These are phyloP conservation scores for Phocoena phocoena DNA, from an alignment of 2,113 vertebrate genomes.

Conservation along the genomic window DNA sequence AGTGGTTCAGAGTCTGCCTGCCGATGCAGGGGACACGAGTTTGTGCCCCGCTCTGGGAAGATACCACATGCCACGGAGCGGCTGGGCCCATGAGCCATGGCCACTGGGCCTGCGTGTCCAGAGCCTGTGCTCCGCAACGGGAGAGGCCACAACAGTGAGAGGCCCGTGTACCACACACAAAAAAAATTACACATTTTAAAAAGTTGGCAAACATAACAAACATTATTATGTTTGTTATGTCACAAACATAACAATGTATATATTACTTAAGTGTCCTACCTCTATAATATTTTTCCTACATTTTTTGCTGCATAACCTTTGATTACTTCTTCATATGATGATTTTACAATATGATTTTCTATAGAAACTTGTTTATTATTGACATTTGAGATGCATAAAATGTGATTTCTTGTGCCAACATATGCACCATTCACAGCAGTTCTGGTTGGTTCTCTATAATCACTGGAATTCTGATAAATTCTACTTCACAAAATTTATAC, in stretches of 20 bases:
- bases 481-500: not conserved
- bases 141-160: too few species aligned
- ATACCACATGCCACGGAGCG: too few species aligned
- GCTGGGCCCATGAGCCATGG: too few species aligned
- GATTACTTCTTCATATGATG: not conserved
- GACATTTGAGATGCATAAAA: not conserved
- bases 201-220: not conserved
- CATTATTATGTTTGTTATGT: too few species aligned
- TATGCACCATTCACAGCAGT: fast-evolving
- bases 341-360: not conserved
- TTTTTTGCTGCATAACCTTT: not conserved
- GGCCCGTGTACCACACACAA: too few species aligned
- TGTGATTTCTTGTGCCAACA: not conserved
- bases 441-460: not conserved
- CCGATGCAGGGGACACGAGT: too few species aligned
- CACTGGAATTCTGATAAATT: not conserved
- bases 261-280: not conserved
- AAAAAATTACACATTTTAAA: not conserved
- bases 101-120: too few species aligned
- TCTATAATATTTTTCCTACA: not conserved
- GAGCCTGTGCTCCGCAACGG: too few species aligned
- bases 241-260: not conserved
- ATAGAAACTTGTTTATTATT: not conserved
- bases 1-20: too few species aligned
- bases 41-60: too few species aligned